Evolutionary conservation across 37 sponge, comb jelly and placozoan genomes (phyloP).

Genomic region (Spongilla lacustris): DNA sequence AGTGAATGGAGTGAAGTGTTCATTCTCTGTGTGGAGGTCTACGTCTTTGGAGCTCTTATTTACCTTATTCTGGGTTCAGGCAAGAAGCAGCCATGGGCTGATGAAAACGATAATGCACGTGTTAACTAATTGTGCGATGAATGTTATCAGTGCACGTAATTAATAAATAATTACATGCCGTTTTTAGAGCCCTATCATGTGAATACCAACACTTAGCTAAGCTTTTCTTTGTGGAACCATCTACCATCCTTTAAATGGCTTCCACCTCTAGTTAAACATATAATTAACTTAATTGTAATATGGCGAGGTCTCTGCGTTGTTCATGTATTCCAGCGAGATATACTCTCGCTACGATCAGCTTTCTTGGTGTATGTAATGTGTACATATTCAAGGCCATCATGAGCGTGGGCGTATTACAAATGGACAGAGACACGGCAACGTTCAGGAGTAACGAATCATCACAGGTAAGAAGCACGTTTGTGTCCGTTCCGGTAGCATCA

Average conservation of each 20-base stretch:
- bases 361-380: slow-evolving; percentile 83
- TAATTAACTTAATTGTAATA: not conserved
- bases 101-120: not conserved
- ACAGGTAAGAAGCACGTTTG: slow-evolving; percentile 5
- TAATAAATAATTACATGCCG: too few species aligned
- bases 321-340: slow-evolving; percentile 85
- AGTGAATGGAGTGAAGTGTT: slow-evolving; percentile 90
- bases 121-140: not conserved
- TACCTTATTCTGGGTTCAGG: slow-evolving; percentile 77
- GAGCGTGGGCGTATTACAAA: slow-evolving; percentile 84
- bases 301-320: not conserved
- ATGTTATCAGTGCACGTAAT: too few species aligned
- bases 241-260: too few species aligned
- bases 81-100: slow-evolving; percentile 77
- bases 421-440: slow-evolving; percentile 60
- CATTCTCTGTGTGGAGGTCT: slow-evolving; percentile 77
- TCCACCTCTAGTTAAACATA: too few species aligned
- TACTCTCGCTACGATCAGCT: slow-evolving; percentile 61
- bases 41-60: slow-evolving; percentile 61
- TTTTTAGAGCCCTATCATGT: too few species aligned
- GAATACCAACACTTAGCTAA: too few species aligned
- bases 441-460: not conserved
- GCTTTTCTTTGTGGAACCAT: too few species aligned
- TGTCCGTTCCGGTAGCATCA: too few species aligned
- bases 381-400: slow-evolving; percentile 91